phyloP scores from a whole-genome alignment of 2,113 vertebrate species.

The Macrotis lagotis region DNA sequence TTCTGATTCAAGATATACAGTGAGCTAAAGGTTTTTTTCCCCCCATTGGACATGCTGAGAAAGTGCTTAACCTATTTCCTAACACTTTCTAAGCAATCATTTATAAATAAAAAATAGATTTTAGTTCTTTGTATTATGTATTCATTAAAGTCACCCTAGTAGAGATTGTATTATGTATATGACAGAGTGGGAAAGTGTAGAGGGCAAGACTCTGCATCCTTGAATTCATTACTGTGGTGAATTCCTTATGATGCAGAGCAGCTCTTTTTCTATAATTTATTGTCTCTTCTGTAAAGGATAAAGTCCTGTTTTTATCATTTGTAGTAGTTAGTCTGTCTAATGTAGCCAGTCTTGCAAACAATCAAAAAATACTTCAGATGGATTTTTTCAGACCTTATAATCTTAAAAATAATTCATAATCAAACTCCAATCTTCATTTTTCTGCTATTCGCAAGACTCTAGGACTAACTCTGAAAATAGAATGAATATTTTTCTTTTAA shows the following conservation, averaged over 20 bases:
- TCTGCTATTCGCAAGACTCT: neutral
- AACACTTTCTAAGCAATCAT: neutral
- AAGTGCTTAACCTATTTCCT: neutral
- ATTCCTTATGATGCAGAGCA: neutral
- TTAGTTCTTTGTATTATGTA: neutral
- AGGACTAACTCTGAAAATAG: constrained; percentile 15
- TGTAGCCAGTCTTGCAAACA: neutral
- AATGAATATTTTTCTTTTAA: constrained; percentile 48
- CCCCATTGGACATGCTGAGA: neutral
- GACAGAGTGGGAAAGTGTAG: neutral
- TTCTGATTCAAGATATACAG: constrained; percentile 36
- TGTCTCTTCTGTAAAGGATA: neutral
- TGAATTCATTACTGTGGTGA: neutral
- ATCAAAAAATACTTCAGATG: constrained; percentile 5
- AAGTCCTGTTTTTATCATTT: neutral
- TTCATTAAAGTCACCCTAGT: neutral
- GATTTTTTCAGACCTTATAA: neutral
- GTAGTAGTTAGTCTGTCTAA: neutral
- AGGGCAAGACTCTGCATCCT: neutral
- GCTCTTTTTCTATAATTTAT: neutral
- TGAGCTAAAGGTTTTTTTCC: neutral
- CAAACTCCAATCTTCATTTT: constrained; percentile 3
- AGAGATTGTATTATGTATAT: neutral
- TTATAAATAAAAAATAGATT: neutral
- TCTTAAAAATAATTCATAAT: no score